Conservation (phyloP, 2,797 vertebrate genomes). For the Rallus crepitans region DNA sequence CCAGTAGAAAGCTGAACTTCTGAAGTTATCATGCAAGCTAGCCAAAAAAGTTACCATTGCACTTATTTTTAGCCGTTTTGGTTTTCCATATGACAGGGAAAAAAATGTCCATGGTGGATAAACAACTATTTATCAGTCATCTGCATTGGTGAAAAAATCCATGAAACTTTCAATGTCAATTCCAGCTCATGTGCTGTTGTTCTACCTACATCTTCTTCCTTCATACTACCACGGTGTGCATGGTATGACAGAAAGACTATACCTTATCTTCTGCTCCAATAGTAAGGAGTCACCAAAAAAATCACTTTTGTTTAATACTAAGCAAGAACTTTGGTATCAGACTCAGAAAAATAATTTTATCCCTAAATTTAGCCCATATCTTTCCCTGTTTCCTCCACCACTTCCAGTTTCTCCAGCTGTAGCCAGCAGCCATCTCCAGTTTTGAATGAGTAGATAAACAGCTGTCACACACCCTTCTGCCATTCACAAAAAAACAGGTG, state of each 20-base stretch:
- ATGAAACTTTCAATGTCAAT: background rate
- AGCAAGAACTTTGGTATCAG: background rate
- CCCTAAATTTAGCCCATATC: background rate
- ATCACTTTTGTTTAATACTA: background rate
- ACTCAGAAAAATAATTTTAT: background rate
- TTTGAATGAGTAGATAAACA: constrained; percentile 29
- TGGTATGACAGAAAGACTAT: background rate
- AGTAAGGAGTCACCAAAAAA: background rate
- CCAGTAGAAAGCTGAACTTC: background rate
- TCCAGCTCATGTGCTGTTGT: background rate
- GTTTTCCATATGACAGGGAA: background rate
- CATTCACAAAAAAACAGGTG: constrained; percentile 22
- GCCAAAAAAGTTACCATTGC: background rate
- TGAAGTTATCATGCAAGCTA: background rate
- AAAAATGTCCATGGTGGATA: background rate
- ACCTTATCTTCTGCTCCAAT: background rate
- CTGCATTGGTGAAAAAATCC: background rate
- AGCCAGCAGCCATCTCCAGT: background rate
- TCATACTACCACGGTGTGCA: background rate
- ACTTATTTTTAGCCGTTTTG: background rate
- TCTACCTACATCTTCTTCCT: background rate
- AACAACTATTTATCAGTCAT: background rate
- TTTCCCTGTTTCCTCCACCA: background rate
- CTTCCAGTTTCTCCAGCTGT: background rate
- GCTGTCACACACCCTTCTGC: background rate